Conservation (phyloP, 2,888 invertebrate species). For the Atethmia centrago region DNA sequence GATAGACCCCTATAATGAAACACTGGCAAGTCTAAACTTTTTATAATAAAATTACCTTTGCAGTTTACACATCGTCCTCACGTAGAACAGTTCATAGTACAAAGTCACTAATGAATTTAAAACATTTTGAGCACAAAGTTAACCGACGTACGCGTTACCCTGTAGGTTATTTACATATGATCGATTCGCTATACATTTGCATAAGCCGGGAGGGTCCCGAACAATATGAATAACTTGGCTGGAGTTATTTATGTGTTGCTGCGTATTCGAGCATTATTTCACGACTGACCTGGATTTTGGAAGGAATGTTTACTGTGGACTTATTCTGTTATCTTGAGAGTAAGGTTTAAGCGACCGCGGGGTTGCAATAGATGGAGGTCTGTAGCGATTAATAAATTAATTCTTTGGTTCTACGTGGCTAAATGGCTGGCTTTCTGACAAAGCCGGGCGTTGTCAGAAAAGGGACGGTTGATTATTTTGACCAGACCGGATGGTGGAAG, state of each 20-base stretch:
- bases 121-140: conserved; percentile 18
- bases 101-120: conserved; percentile 10
- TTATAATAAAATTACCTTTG: not conserved
- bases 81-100: not conserved
- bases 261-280: conserved; percentile 51
- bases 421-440: not conserved
- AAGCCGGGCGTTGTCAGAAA: not conserved
- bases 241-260: conserved; percentile 56
- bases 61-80: not conserved
- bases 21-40: too few species aligned
- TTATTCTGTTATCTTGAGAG: conserved; percentile 39
- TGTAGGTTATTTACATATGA: conserved; percentile 53
- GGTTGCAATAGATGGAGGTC: conserved; percentile 9
- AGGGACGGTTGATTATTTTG: not conserved
- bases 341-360: not conserved
- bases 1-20: not conserved
- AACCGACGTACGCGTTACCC: conserved; percentile 27
- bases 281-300: conserved; percentile 54
- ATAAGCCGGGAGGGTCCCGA: conserved; percentile 49
- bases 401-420: conserved; percentile 5
- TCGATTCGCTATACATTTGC: conserved; percentile 57
- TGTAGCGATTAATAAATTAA: not conserved
- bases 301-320: conserved; percentile 52
- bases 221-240: conserved; percentile 64
- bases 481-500: too few species aligned